Conservation (phyloP, 2,888 invertebrate genomes). For the Hyalella azteca region DNA sequence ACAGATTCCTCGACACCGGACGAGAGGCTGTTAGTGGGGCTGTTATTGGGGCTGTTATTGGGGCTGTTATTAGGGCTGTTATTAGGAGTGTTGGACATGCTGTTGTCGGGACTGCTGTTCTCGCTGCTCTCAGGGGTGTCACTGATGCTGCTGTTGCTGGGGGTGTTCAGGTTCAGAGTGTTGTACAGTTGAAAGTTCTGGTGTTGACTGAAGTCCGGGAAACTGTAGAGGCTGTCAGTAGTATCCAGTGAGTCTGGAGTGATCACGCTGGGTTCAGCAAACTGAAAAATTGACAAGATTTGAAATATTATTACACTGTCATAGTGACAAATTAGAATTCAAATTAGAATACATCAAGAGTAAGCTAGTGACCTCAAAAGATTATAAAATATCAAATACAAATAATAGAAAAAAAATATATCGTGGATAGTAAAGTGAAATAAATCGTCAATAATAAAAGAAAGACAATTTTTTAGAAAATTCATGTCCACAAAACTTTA, state of each 20-base stretch:
- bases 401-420: too few relatives aligned
- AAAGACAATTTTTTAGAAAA: too few relatives aligned
- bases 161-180: slow-evolving; percentile 39
- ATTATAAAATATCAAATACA: too few relatives aligned
- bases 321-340: too few relatives aligned
- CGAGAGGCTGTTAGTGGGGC: slow-evolving; percentile 2
- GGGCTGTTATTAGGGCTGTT: slow-evolving; percentile 6
- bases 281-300: slow-evolving; percentile 41
- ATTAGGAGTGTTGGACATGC: not conserved
- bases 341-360: too few relatives aligned
- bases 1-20: slow-evolving; percentile 19
- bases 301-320: too few relatives aligned
- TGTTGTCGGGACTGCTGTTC: slow-evolving; percentile 40
- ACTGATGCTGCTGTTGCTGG: slow-evolving; percentile 52
- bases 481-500: too few relatives aligned
- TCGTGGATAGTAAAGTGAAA: too few relatives aligned
- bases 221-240: not conserved
- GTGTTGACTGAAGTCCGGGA: not conserved
- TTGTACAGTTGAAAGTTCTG: not conserved
- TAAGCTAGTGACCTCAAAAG: too few relatives aligned
- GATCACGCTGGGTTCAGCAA: slow-evolving; percentile 42
- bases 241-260: not conserved
- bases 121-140: slow-evolving; percentile 40
- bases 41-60: slow-evolving; percentile 1
- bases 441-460: too few relatives aligned